These are phyloP conservation scores for Typhlichthys eigenmanni DNA, from an alignment of 2,797 vertebrate species.

Conservation along the genomic window DNA sequence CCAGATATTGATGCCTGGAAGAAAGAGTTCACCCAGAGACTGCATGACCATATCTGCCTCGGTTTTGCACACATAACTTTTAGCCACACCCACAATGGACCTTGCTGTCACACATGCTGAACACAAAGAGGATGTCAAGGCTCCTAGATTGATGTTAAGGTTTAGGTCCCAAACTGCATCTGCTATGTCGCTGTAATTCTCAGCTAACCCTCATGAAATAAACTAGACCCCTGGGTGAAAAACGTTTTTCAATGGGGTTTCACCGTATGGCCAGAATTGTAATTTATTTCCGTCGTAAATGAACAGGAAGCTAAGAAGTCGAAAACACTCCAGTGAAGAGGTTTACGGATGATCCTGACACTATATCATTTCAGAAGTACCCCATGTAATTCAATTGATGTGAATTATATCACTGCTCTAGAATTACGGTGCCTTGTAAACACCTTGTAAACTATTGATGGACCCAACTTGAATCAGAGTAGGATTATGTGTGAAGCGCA, in stretches of 20 bases:
- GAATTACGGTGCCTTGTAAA: neutral
- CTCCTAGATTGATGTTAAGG: neutral
- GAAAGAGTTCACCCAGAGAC: slow-evolving; percentile 15
- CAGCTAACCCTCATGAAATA: neutral
- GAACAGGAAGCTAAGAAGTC: neutral
- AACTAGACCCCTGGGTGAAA: neutral
- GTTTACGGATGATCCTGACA: neutral
- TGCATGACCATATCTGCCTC: too few species aligned
- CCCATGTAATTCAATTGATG: neutral
- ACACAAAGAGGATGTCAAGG: neutral
- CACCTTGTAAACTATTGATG: neutral
- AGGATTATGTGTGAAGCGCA: too few species aligned
- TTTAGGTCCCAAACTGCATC: neutral
- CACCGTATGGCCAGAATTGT: too few species aligned
- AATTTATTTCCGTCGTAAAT: neutral
- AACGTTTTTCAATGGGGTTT: neutral
- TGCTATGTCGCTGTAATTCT: neutral
- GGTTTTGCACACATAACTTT: too few species aligned
- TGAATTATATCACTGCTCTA: slow-evolving; percentile 6
- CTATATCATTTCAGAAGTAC: neutral
- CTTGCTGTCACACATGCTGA: slow-evolving; percentile 23
- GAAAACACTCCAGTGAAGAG: neutral
- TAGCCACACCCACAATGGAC: slow-evolving; percentile 19
- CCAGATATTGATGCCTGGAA: slow-evolving; percentile 10
- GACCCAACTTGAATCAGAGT: too few species aligned